Evolutionary conservation across 1,140 invertebrate species (phyloP), one percentile per base, ranked within the genome.

Genomic region (Luehdorfia chinensis): DNA sequence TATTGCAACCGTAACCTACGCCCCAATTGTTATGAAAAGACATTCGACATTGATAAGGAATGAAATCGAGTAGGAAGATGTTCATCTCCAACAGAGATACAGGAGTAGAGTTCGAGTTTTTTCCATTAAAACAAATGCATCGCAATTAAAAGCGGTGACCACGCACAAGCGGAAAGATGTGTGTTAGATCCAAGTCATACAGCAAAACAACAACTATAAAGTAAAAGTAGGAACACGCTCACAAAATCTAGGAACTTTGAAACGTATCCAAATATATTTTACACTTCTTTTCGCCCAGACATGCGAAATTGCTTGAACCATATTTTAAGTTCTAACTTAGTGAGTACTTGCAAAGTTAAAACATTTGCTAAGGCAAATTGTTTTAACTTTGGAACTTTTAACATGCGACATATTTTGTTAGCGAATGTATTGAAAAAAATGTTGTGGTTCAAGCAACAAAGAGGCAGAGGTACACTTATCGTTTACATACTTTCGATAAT

Each of bases 131-230:
- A 68, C 28, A 66, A 80, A 80, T 58, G 51, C 75, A 71, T 69
- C 63, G 66, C 59, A 72, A 51, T 60, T 61, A 66, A 43, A 86
- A 86, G 83, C 79, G 62, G 83, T 84, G 80, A 77, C 71, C 69
- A 84, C 80, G 78, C 83, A 75, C 53, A 84, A 86, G 83, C 83
- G 78, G 73, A 84, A 83, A 77, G 80, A 80, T 62, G 76, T 83
- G 81, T 83, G 69, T 74, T 58, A 75, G 72, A 81, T 72, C 47
- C 50, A 64, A 74, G 51, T 69, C 61, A 70, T 63, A 80, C 64
- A 75, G 60, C 57, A 68, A 69, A 75, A 76, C 61, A 84, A 77
- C 59, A 75, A 61, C 66, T 55, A 73, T 51, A 73, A 71, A 70
- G 70, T 46, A 37, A 57, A 67, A 75, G 44, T 52, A 66, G 72